A percentile compares a stretch with the other conserved stretches of the same genome.
Conservation (phyloP, 2,113 vertebrate species). For the Capreolus pygargus region DNA sequence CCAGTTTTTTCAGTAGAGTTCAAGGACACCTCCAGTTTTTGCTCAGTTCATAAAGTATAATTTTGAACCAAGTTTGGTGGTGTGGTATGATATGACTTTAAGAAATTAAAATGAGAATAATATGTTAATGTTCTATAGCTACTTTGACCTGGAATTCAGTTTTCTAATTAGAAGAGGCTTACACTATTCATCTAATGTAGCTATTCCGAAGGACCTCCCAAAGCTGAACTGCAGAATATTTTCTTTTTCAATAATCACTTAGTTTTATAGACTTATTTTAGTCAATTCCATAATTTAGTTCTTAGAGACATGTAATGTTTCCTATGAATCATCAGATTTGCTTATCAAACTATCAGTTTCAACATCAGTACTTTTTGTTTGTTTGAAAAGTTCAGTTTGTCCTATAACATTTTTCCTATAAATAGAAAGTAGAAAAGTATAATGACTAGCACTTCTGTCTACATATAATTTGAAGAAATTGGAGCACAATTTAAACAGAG, state of each 20-base stretch:
- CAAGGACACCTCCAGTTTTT: background rate
- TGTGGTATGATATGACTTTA: background rate
- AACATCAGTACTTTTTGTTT: background rate
- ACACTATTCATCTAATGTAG: background rate
- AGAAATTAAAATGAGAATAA: background rate
- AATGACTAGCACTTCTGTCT: background rate
- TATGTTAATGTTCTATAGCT: background rate
- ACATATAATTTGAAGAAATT: background rate
- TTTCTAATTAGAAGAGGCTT: background rate
- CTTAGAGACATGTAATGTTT: background rate
- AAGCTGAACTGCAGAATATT: background rate
- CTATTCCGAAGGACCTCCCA: background rate
- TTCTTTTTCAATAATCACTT: constrained; percentile 2
- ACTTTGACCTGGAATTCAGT: background rate
- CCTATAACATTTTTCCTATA: background rate
- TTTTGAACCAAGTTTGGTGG: background rate
- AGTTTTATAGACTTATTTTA: background rate
- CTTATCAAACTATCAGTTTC: background rate
- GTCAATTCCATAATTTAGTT: background rate
- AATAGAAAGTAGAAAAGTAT: background rate
- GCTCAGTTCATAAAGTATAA: background rate
- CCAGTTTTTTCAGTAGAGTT: background rate
- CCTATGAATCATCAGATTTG: background rate
- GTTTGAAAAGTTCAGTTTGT: background rate
- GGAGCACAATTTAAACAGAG: background rate